phyloP scores from a whole-genome alignment of 1,140 invertebrate species.

The Papilio helenus region DNA sequence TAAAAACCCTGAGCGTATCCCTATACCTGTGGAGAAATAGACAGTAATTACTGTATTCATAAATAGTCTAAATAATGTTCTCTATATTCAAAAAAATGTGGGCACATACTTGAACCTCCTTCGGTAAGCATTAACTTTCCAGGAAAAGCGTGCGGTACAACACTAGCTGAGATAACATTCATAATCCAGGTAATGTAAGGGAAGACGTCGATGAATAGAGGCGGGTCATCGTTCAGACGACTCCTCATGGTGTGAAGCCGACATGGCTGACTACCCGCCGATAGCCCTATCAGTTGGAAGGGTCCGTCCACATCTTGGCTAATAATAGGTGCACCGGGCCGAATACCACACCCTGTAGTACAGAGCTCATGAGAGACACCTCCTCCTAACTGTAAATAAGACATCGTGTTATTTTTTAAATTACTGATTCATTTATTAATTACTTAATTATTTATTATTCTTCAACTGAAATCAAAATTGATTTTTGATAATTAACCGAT shows the following conservation, averaged over 20 bases:
- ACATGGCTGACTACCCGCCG: constrained; percentile 62
- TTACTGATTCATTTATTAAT: no score
- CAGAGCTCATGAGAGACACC: constrained; percentile 69
- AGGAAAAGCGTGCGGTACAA: constrained; percentile 63
- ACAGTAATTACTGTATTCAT: no score
- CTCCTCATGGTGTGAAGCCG: constrained; percentile 54
- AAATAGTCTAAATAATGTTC: no score
- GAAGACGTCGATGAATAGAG: constrained; percentile 70
- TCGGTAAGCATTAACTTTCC: constrained; percentile 61
- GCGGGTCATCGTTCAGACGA: constrained; percentile 63
- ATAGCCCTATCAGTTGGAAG: constrained; percentile 68
- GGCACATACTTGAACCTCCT: constrained; percentile 56
- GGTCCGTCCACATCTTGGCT: constrained; percentile 59
- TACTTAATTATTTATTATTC: no score
- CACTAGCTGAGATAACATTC: constrained; percentile 64
- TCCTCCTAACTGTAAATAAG: constrained; percentile 53
- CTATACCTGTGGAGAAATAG: constrained; percentile 52
- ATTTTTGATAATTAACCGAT: no score
- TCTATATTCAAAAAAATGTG: neutral
- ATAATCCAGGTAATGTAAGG: constrained; percentile 69
- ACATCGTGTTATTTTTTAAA: neutral
- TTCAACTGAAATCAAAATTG: no score
- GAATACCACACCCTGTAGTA: constrained; percentile 68
- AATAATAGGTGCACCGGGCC: constrained; percentile 66
- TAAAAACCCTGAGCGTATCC: constrained; percentile 56